These are phyloP conservation scores for Lepilemur septentrionalis DNA, from an alignment of 2,797 vertebrate genomes.

Conservation along the genomic window DNA sequence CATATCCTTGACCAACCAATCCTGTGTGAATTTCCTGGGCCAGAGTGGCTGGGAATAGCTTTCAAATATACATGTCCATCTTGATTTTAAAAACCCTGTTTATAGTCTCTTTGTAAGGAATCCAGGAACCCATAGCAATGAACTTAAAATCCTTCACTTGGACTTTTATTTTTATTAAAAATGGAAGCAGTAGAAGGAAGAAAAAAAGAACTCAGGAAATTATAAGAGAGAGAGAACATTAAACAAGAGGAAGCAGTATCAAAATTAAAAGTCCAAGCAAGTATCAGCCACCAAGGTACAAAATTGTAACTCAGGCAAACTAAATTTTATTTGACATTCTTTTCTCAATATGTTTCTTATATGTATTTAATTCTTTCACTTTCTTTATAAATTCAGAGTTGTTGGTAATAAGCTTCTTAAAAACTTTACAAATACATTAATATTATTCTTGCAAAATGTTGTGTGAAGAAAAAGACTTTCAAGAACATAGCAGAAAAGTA, in stretches of 20 bases:
- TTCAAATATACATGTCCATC: neutral
- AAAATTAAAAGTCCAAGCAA: neutral
- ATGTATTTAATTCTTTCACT: neutral
- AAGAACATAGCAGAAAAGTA: neutral
- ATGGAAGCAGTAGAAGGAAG: neutral
- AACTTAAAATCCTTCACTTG: neutral
- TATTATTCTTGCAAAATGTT: neutral
- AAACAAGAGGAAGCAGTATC: neutral
- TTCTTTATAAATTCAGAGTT: neutral
- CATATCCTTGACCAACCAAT: neutral
- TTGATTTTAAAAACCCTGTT: neutral
- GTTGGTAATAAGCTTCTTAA: neutral
- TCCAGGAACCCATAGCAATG: neutral
- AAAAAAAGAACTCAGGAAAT: neutral
- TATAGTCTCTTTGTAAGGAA: neutral
- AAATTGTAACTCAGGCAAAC: neutral
- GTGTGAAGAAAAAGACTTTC: neutral
- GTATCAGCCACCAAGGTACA: neutral
- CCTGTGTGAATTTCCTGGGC: neutral
- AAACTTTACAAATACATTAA: neutral
- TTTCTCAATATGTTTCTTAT: neutral
- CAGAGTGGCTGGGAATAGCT: neutral
- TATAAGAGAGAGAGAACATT: neutral
- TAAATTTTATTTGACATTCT: neutral
- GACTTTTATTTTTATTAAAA: constrained; percentile 2